These are phyloP conservation scores for Augochlora pura DNA, from an alignment of 1,140 invertebrate genomes.

Conservation along the genomic window DNA sequence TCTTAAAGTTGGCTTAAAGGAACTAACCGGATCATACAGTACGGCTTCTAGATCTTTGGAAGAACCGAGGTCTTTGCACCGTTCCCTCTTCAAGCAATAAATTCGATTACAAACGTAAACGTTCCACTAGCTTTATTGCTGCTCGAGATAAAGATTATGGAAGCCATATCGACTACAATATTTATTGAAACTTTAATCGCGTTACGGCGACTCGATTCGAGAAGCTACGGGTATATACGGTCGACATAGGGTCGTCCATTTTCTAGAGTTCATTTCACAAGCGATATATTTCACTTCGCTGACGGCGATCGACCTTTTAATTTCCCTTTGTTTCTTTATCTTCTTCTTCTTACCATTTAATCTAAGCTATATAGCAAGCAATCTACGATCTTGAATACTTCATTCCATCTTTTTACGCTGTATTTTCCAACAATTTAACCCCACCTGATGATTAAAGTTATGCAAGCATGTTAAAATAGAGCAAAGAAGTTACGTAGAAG, in stretches of 20 bases:
- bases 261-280: too few species aligned
- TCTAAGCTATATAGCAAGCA: too few species aligned
- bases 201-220: too few species aligned
- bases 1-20: conserved; percentile 38
- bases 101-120: background rate
- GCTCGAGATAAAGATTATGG: background rate
- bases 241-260: too few species aligned
- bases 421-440: background rate
- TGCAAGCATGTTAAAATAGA: background rate
- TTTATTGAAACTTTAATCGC: background rate
- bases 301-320: background rate
- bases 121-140: background rate
- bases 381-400: background rate
- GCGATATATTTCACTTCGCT: too few species aligned
- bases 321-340: background rate
- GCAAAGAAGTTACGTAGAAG: background rate
- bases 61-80: conserved; percentile 25
- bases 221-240: too few species aligned
- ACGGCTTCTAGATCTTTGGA: conserved; percentile 35
- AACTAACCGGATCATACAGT: conserved; percentile 44
- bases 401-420: too few species aligned
- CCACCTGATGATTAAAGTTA: too few species aligned
- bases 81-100: background rate
- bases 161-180: background rate
- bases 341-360: too few species aligned